Conservation (phyloP, 1,140 invertebrate species). For the Mercenaria mercenaria region DNA sequence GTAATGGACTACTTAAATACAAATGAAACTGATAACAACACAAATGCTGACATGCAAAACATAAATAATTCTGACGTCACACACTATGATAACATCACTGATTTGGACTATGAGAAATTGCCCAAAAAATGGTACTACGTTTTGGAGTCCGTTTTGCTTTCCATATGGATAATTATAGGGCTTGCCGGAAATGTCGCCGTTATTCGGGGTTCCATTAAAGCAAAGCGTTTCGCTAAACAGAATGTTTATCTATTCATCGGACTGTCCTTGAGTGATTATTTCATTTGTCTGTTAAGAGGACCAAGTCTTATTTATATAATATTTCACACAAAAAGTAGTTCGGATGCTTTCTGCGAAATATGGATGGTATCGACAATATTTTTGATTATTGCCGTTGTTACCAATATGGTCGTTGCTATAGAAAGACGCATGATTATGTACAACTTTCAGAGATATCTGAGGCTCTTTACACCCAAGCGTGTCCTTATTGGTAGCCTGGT, state of each 20-base stretch:
- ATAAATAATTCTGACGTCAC: neutral
- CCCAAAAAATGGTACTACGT: neutral
- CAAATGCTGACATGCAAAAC: neutral
- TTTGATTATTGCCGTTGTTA: neutral
- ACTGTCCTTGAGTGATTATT: slow-evolving; percentile 10
- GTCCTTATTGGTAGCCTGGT: neutral
- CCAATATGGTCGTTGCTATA: slow-evolving; percentile 28
- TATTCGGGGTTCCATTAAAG: neutral
- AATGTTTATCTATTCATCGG: slow-evolving; percentile 29
- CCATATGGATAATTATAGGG: neutral
- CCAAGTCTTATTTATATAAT: slow-evolving; percentile 16
- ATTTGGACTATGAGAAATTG: neutral
- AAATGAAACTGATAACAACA: neutral
- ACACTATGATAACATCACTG: neutral
- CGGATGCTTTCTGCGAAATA: slow-evolving; percentile 4
- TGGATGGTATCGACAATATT: slow-evolving; percentile 36
- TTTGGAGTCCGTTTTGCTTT: neutral
- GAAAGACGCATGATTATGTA: slow-evolving; percentile 37
- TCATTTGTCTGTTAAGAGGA: neutral
- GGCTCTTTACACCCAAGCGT: neutral
- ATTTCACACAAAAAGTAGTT: neutral
- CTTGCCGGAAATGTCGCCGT: neutral
- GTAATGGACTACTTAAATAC: neutral
- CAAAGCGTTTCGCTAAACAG: neutral
- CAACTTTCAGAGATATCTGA: slow-evolving; percentile 2